These are phyloP conservation scores for Falco punctatus DNA, from an alignment of 2,113 vertebrate genomes.

Conservation along the genomic window DNA sequence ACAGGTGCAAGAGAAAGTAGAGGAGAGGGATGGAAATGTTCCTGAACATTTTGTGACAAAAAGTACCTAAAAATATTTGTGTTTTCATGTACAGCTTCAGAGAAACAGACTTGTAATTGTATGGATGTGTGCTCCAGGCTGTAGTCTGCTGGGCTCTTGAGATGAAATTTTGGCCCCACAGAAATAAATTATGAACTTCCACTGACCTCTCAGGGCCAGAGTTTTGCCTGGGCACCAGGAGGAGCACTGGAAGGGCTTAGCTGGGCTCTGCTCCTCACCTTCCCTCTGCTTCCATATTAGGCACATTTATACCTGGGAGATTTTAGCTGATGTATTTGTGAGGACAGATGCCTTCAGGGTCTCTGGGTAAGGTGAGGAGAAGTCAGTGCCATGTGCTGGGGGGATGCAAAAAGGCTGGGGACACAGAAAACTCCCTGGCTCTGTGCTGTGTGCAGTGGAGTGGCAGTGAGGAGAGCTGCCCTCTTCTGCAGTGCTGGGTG, in stretches of 20 bases:
- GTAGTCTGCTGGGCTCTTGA: neutral
- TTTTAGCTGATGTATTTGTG: neutral
- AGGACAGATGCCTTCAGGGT: neutral
- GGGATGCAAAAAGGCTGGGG: neutral
- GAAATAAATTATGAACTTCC: neutral
- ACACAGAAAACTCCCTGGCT: neutral
- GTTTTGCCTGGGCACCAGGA: neutral
- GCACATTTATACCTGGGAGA: neutral
- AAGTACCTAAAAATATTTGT: neutral
- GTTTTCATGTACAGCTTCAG: neutral
- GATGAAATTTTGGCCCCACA: neutral
- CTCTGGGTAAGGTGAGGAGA: neutral
- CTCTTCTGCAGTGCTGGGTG: neutral
- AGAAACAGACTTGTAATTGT: neutral
- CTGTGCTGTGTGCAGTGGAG: accelerated
- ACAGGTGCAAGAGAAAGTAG: neutral
- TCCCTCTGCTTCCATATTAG: neutral
- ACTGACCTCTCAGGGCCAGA: neutral
- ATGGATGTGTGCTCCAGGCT: neutral
- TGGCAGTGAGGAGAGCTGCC: neutral
- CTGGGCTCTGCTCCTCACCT: neutral
- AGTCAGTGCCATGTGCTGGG: neutral
- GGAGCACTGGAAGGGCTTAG: neutral
- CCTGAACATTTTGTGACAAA: neutral
- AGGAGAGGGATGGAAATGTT: neutral